These are phyloP conservation scores for Caenorhabditis briggsae DNA, from an alignment of 1,140 invertebrate genomes.

Conservation along the genomic window DNA sequence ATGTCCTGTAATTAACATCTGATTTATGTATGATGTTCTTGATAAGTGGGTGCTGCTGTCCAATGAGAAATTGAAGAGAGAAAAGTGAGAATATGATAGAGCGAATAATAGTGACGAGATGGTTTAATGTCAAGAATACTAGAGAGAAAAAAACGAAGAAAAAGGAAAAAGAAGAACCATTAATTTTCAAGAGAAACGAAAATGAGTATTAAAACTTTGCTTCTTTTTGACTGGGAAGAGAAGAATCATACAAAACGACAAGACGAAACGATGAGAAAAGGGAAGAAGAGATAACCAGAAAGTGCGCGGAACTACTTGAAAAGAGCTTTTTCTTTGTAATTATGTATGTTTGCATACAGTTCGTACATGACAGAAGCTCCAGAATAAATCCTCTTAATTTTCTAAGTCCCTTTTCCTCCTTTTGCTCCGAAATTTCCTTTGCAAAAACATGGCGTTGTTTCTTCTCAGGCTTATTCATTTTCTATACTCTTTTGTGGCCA, in stretches of 20 bases:
- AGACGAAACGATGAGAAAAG: slow-evolving; percentile 22
- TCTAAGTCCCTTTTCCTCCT: background rate
- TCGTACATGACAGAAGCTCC: slow-evolving; percentile 33
- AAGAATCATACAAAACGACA: background rate
- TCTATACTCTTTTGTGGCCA: slow-evolving; percentile 18
- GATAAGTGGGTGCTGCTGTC: background rate
- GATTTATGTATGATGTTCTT: slow-evolving; percentile 41
- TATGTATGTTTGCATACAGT: slow-evolving; percentile 54
- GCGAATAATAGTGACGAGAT: slow-evolving; percentile 3
- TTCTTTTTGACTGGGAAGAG: slow-evolving; percentile 1
- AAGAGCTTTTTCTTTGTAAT: slow-evolving; percentile 26
- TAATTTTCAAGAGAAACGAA: slow-evolving; percentile 21
- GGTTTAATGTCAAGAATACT: slow-evolving; percentile 31
- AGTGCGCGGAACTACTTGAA: slow-evolving; percentile 52
- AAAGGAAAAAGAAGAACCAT: slow-evolving; percentile 2
- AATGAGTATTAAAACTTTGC: slow-evolving; percentile 42
- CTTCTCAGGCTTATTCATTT: slow-evolving; percentile 26
- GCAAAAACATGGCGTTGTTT: slow-evolving; percentile 40
- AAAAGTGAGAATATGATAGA: slow-evolving; percentile 19
- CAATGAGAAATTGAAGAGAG: background rate
- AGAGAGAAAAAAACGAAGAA: background rate
- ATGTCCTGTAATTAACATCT: slow-evolving; percentile 23
- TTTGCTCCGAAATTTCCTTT: background rate
- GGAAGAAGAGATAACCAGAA: slow-evolving; percentile 19
- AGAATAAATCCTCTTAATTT: slow-evolving; percentile 52